phyloP scores from a whole-genome alignment of 2,797 vertebrate species.

The Pteronotus mesoamericanus region DNA sequence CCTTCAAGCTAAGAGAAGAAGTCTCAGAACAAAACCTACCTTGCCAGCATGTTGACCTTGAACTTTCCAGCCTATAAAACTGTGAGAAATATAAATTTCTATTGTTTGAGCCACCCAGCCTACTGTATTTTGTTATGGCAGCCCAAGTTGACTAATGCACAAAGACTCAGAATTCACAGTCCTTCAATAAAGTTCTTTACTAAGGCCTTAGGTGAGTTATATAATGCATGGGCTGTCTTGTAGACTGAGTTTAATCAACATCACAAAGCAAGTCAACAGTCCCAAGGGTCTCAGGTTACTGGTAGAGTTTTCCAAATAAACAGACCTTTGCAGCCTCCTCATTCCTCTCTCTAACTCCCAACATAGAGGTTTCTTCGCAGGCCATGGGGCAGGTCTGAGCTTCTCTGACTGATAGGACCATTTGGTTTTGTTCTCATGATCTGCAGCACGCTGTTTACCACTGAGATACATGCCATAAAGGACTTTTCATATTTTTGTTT shows the following conservation, averaged over 20 bases:
- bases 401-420: neutral
- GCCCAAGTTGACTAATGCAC: neutral
- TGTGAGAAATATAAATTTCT: neutral
- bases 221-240: neutral
- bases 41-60: neutral
- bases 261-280: neutral
- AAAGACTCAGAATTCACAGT: neutral
- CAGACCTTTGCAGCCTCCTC: neutral
- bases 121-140: neutral
- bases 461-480: neutral
- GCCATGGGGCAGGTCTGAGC: neutral
- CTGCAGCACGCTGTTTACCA: neutral
- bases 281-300: neutral
- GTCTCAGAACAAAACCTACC: neutral
- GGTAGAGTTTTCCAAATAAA: neutral
- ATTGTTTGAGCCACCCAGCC: neutral
- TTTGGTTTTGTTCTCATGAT: neutral
- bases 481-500: neutral
- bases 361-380: neutral
- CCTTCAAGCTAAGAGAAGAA: neutral
- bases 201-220: neutral
- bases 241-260: neutral
- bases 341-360: neutral
- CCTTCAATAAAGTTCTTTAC: neutral
- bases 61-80: neutral